Evolutionary conservation across 2,888 invertebrate species (phyloP).

Genomic region (Caenorhabditis sp.): DNA sequence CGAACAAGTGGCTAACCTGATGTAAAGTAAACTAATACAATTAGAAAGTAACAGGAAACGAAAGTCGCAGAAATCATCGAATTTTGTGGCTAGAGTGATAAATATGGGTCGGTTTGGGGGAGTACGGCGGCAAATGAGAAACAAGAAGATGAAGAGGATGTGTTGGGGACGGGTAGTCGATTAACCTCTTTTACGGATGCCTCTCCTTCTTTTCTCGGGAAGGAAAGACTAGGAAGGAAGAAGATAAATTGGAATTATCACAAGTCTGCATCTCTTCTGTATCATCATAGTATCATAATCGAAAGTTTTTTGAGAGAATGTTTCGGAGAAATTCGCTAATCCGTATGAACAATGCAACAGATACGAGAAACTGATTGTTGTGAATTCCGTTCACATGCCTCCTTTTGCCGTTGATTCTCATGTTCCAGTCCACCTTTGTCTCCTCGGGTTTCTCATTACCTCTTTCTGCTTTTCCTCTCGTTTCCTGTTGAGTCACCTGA

Average conservation of each 20-base stretch:
- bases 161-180: constrained; percentile 61
- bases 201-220: constrained; percentile 47
- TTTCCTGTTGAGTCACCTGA: constrained; percentile 50
- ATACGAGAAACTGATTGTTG: background rate
- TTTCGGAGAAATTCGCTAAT: constrained; percentile 36
- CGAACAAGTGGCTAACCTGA: constrained; percentile 36
- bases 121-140: constrained; percentile 30
- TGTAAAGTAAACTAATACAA: constrained; percentile 36
- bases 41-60: constrained; percentile 61
- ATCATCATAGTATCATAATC: constrained; percentile 49
- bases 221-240: constrained; percentile 21
- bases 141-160: constrained; percentile 37
- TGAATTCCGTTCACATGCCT: background rate
- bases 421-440: background rate
- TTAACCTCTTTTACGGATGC: constrained; percentile 69
- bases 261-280: constrained; percentile 60
- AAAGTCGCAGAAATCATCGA: constrained; percentile 61
- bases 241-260: constrained; percentile 61
- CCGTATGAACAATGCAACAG: constrained; percentile 1
- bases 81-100: constrained; percentile 44
- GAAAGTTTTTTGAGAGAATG: constrained; percentile 55
- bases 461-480: constrained; percentile 9
- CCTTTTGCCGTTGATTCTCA: too few relatives aligned
- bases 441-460: background rate
- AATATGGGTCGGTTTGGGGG: constrained; percentile 54